Percentiles rank a stretch among this genome's conserved stretches.
Conservation (phyloP, 2,888 invertebrate genomes). For the Carpatolechia fugitivella region DNA sequence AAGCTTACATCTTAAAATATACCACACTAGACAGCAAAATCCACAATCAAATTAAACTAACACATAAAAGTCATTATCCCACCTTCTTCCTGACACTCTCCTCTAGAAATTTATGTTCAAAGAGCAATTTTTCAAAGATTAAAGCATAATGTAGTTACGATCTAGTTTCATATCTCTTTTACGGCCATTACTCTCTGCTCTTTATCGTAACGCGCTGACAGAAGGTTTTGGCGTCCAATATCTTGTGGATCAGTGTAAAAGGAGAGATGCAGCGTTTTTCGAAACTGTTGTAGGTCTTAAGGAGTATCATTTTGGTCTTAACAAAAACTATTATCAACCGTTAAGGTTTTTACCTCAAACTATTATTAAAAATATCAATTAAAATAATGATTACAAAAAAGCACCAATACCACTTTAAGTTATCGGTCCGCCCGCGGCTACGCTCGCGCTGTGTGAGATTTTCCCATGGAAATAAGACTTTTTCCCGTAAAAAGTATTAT, state of each 20-base stretch:
- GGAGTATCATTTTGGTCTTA: too few species aligned
- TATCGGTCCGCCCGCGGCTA: too few species aligned
- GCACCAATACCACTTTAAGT: too few species aligned
- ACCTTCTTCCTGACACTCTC: background rate
- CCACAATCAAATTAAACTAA: background rate
- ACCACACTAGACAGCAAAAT: background rate
- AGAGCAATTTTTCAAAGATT: constrained; percentile 37
- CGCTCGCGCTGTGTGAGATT: too few species aligned
- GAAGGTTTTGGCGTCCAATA: constrained; percentile 66
- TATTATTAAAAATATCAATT: too few species aligned
- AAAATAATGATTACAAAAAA: too few species aligned
- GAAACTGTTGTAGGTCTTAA: too few species aligned
- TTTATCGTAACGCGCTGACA: constrained; percentile 62
- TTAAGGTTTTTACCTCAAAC: too few species aligned
- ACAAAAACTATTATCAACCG: too few species aligned
- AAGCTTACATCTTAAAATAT: too few species aligned
- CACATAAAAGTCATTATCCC: background rate
- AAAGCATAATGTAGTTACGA: constrained; percentile 34
- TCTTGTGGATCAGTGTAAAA: constrained; percentile 30
- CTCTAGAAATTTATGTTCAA: constrained; percentile 4
- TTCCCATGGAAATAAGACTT: too few species aligned
- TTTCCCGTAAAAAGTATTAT: too few species aligned
- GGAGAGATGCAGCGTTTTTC: background rate
- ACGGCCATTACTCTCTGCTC: constrained; percentile 52
- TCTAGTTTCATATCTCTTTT: constrained; percentile 40